Conservation (phyloP, 2,797 vertebrate genomes). For the Acanthopagrus latus region DNA sequence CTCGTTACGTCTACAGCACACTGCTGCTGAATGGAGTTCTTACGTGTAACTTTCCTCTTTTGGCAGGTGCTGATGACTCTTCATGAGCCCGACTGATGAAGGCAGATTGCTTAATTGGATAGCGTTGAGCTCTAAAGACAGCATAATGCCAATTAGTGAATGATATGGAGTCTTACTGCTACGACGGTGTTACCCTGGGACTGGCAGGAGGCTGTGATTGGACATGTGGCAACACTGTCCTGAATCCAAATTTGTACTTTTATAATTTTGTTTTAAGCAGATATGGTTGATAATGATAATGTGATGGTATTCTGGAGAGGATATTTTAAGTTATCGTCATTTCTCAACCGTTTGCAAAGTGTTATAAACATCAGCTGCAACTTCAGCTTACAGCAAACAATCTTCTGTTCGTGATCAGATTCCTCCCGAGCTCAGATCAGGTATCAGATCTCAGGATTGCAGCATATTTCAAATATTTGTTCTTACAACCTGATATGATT, state of each 20-base stretch:
- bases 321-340: neutral
- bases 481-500: neutral
- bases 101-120: slow-evolving; percentile 51
- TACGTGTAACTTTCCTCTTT: slow-evolving; percentile 3
- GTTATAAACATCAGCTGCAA: no score
- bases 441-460: neutral
- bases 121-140: slow-evolving; percentile 31
- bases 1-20: slow-evolving; percentile 2
- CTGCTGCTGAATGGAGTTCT: slow-evolving; percentile 7
- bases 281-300: no score
- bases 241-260: neutral
- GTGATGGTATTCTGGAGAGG: neutral
- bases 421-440: neutral
- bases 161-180: slow-evolving; percentile 22
- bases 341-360: no score
- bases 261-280: neutral
- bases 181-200: neutral
- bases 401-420: no score
- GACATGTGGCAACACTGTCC: neutral
- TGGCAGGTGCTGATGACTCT: slow-evolving; percentile 24
- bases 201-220: neutral
- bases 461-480: neutral
- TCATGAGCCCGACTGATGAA: slow-evolving; percentile 22
- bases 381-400: no score
- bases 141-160: slow-evolving; percentile 55